These are phyloP conservation scores for Lepilemur ruficaudatus DNA, from an alignment of 2,797 vertebrate genomes.

Conservation along the genomic window DNA sequence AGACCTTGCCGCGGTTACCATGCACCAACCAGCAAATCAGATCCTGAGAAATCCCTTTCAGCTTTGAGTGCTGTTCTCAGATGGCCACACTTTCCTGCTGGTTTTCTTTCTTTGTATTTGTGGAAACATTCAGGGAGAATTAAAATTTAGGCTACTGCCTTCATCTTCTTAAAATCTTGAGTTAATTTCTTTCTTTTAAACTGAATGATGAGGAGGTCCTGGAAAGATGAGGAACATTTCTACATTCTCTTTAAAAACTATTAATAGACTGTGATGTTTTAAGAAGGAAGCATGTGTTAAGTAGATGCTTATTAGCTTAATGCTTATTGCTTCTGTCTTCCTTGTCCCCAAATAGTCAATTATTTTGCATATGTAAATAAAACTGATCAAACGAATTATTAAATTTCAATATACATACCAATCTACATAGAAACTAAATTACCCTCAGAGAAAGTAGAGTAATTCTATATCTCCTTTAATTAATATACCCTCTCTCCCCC, in stretches of 20 bases:
- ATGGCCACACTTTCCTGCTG: neutral
- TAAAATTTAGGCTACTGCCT: neutral
- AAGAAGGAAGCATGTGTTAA: neutral
- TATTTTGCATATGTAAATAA: neutral
- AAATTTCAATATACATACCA: neutral
- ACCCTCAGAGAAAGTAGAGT: neutral
- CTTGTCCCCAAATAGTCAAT: neutral
- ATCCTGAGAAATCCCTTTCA: neutral
- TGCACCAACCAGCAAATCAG: neutral
- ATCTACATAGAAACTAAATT: neutral
- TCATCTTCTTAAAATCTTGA: neutral
- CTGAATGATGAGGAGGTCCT: neutral
- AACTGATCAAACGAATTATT: neutral
- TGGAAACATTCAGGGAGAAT: neutral
- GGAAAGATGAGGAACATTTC: neutral
- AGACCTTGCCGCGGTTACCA: rapidly evolving
- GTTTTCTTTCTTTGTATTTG: neutral
- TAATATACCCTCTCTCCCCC: neutral
- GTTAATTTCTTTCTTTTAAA: neutral
- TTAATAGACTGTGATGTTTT: neutral
- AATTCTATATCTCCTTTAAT: neutral
- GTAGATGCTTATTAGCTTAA: neutral
- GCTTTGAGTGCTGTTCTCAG: neutral
- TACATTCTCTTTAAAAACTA: neutral
- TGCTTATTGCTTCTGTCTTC: neutral